Percentiles rank a stretch among this genome's conserved stretches.
Conservation (phyloP, 2,888 invertebrate genomes). For the Limnephilus lunatus region DNA sequence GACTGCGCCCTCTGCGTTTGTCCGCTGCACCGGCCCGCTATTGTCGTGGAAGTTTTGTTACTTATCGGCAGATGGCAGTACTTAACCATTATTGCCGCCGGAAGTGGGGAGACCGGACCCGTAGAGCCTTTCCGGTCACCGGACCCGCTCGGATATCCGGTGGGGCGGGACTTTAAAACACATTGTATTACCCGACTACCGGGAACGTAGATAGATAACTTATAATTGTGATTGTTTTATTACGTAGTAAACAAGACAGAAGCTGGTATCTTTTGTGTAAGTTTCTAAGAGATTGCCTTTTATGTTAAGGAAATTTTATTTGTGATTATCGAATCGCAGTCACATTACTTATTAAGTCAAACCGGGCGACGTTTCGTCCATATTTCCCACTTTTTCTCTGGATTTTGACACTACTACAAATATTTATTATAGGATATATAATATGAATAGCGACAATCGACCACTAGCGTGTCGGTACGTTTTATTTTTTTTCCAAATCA, state of each 20-base stretch:
- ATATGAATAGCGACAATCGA: no score
- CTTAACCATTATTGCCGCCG: slow-evolving; percentile 54
- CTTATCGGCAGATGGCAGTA: slow-evolving; percentile 59
- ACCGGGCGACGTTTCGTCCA: no score
- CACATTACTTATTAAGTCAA: no score
- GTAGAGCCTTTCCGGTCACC: slow-evolving; percentile 52
- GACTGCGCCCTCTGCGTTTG: background rate
- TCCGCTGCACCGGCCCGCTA: background rate
- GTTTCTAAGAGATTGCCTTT: background rate
- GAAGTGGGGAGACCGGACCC: slow-evolving; percentile 38
- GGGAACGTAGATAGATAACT: background rate
- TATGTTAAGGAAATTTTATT: no score
- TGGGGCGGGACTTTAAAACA: slow-evolving; percentile 19
- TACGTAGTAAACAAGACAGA: background rate
- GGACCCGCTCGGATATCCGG: slow-evolving; percentile 47
- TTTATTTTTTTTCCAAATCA: no score
- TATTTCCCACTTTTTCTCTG: no score
- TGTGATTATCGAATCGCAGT: no score
- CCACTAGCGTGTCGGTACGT: no score
- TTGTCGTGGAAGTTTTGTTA: slow-evolving; percentile 55
- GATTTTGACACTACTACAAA: no score
- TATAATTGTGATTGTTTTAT: background rate
- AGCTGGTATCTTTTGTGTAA: background rate
- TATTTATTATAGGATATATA: no score
- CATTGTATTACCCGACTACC: slow-evolving; percentile 30